These are phyloP conservation scores for Aegithalos caudatus DNA, from an alignment of 2,113 vertebrate genomes.

Conservation along the genomic window DNA sequence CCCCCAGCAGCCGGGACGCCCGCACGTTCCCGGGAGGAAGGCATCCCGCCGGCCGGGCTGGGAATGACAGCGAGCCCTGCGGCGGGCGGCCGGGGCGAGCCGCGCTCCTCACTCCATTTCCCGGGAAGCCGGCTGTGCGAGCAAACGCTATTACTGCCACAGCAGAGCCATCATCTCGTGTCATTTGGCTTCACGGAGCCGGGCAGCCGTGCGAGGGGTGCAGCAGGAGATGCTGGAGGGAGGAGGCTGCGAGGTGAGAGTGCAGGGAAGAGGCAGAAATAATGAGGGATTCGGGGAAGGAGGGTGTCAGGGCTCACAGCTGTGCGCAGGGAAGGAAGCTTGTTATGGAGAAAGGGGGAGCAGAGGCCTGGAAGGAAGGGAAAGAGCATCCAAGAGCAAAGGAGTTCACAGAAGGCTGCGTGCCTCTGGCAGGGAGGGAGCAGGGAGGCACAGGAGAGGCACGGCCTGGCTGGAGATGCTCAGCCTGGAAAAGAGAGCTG, in stretches of 20 bases:
- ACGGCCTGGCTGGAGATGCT: not conserved
- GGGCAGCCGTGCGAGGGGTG: not conserved
- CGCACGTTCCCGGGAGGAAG: rapidly evolving
- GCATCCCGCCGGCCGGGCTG: not conserved
- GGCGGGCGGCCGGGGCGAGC: not conserved
- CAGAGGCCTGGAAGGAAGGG: not conserved
- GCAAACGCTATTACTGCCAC: not conserved
- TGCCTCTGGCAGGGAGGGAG: not conserved
- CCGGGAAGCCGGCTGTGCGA: not conserved
- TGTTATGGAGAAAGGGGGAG: not conserved
- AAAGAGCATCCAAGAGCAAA: not conserved
- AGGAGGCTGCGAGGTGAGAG: not conserved
- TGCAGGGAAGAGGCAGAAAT: not conserved
- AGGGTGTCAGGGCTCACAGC: not conserved
- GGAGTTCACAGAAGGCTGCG: not conserved
- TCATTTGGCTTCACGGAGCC: constrained; percentile 1
- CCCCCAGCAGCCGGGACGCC: not conserved
- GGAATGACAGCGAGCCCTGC: not conserved
- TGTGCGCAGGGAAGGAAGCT: not conserved
- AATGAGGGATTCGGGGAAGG: not conserved
- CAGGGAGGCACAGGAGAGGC: too few relatives aligned
- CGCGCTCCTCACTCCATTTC: not conserved
- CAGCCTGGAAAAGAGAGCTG: not conserved
- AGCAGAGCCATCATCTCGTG: not conserved
- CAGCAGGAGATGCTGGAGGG: not conserved